phyloP scores from a whole-genome alignment of 2,888 invertebrate species.

The Amphipoea lucens region DNA sequence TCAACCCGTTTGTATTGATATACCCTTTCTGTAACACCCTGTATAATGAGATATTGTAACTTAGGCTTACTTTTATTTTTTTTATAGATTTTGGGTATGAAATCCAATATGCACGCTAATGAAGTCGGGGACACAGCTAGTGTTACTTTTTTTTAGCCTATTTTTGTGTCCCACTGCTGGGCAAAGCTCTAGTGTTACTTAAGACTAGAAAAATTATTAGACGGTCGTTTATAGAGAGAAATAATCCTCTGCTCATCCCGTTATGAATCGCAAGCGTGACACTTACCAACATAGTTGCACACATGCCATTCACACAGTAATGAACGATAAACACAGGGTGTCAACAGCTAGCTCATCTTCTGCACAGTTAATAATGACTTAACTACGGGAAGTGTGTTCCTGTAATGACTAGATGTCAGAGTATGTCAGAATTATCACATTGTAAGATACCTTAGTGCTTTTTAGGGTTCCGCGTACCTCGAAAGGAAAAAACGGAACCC shows the following conservation, averaged over 20 bases:
- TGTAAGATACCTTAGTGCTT: background rate
- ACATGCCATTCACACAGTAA: slow-evolving; percentile 25
- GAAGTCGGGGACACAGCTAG: too few species aligned
- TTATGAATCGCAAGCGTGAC: slow-evolving; percentile 11
- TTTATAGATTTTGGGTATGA: too few species aligned
- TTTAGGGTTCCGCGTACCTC: too few species aligned
- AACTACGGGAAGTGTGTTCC: slow-evolving; percentile 22
- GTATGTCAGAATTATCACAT: background rate
- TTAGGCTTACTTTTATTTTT: too few species aligned
- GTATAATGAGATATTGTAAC: too few species aligned
- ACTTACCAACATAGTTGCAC: slow-evolving; percentile 10
- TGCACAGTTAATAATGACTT: slow-evolving; percentile 24
- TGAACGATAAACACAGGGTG: slow-evolving; percentile 41
- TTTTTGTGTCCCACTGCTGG: too few species aligned
- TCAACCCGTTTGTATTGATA: too few species aligned
- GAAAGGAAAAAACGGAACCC: too few species aligned
- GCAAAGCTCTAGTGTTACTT: too few species aligned
- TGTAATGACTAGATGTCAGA: slow-evolving; percentile 20
- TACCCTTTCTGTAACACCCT: too few species aligned
- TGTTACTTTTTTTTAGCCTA: too few species aligned
- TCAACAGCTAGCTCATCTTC: slow-evolving; percentile 19
- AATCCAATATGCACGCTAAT: too few species aligned
- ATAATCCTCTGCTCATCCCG: background rate
- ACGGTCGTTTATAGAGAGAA: background rate
- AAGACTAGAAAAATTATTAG: background rate